Evolutionary conservation across 2,797 vertebrate species (phyloP), one percentile per base, ranked within the genome.

Genomic region (Poeciliopsis infans): DNA sequence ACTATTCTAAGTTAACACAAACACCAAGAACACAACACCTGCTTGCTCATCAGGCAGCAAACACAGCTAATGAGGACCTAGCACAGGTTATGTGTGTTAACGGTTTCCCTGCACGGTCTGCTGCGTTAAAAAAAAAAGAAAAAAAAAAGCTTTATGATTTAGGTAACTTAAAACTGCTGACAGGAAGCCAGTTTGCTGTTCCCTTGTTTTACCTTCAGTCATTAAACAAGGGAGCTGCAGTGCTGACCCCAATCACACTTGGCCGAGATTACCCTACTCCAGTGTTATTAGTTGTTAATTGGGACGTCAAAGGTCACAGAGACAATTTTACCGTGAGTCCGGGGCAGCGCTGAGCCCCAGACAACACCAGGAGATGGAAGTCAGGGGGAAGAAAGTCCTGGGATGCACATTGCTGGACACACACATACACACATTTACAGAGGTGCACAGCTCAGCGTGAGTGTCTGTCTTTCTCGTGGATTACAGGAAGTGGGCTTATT

Each of bases 381-480:
- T 96, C 95, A 92, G 90, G 81, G 92, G 91, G 88, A 80, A 94
- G 91, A 88, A 93, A 86, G 77, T 95, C 95, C 94, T 94, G 93
- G 85, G 89, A 93, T 89, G 88, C 83, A 92, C 90, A 93, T 81
- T 74, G 88, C 94, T 95, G 91, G 82, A 91, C 86, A 90, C 85
- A 94, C 86, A 90, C 82, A 88, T 70, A 92, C 82, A 90, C 82
- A 90, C 86, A 91, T 91, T 91, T 76, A 91, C 73, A 93, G 71
- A 92, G 78, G 84, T 83, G 85, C 80, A 91, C 59, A 90, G 76
- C 82, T 51, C 87, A 51, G 77, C 45, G 72, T 61, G 51, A 89
- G 77, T 87, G 79, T 72, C 74, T 59, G 36, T 31, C 28, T 76
- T 70, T 84, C 33, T 23, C 7, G 39, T 39, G 33, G 33, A 7